Evolutionary conservation across 2,888 invertebrate species (phyloP), one percentile per base, ranked within the genome.

Genomic region (Fabriciana adippe): DNA sequence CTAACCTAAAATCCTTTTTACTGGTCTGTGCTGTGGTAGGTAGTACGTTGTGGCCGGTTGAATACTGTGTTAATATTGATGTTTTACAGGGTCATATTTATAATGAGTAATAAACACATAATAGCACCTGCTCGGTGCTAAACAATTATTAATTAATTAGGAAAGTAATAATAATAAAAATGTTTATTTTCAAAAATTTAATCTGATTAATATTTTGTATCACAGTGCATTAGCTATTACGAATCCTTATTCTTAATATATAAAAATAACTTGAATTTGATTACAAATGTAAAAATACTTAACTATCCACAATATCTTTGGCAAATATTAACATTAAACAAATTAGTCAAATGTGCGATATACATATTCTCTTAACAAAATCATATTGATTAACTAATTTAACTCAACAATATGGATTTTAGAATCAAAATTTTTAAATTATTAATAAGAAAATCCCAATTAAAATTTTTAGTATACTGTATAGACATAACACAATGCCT

Each of bases 281-380:
- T 55, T 55, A 51, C 21, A 62, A 62, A 62, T 18, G 16, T 51
- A 62, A 51, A 18, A 56, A 67, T 65, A n/a, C 31, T n/a, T 61
- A 55, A 48, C 18, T 48, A 50, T n/a, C 47, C 48, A 68, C 53
- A 50, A 68, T 60, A 74, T 83, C 80, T 83, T 83, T 81, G 79
- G 81, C 76, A 78, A 79, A 48, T 48, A n/a, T 48, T 48, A 48
- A 48, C 47, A 48, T 18, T 26, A 26, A 48, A 59, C 48, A 2
- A 41, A 26, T 48, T 48, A 59, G 16, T 48, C 11, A 59, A n/a
- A 48, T 11, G 47, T 59, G 48, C 59, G n/a, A 31, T n/a, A n/a
- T n/a, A n/a, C 26, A 26, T 47, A 47, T n/a, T 47, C 4, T 48
- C 26, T 47, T 48, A 26, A 47, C 5, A 26, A n/a, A 3, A 21